Percentiles rank a stretch among this genome's conserved stretches.
phyloP scores from a whole-genome alignment of 1,140 invertebrate species.

The Psilanteris sp. region DNA sequence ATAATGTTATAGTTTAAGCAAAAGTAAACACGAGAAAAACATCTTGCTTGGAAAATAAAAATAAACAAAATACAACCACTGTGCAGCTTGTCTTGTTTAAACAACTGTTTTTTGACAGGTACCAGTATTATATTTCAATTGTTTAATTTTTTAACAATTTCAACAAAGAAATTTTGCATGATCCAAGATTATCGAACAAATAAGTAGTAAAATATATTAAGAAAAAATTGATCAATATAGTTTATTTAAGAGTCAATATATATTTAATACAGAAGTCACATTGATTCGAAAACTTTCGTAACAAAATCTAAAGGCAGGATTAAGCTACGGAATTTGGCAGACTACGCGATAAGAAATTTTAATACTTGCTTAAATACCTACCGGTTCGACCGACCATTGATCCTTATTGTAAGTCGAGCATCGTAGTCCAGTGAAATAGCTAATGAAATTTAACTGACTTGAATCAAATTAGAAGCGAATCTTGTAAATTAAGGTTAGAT shows the following conservation, averaged over 20 bases:
- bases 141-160: too few relatives aligned
- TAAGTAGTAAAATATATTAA: too few relatives aligned
- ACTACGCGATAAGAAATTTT: constrained; percentile 75
- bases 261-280: constrained; percentile 57
- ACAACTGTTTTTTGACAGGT: too few relatives aligned
- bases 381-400: constrained; percentile 60
- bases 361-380: constrained; percentile 71
- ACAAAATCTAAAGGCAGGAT: constrained; percentile 68
- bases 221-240: too few relatives aligned
- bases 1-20: too few relatives aligned
- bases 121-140: too few relatives aligned
- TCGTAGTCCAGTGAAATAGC: constrained; percentile 58
- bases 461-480: constrained; percentile 62
- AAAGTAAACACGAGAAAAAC: too few relatives aligned
- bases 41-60: too few relatives aligned
- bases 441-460: constrained; percentile 61
- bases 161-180: too few relatives aligned
- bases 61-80: too few relatives aligned
- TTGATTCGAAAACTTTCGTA: constrained; percentile 62
- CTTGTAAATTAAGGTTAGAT: constrained; percentile 52
- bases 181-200: too few relatives aligned
- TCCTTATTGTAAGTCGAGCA: constrained; percentile 59
- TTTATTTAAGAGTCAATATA: constrained; percentile 45
- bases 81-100: too few relatives aligned
- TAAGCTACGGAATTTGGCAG: constrained; percentile 68